A percentile compares a stretch with the other conserved stretches of the same genome.
Evolutionary conservation across 1,140 invertebrate species (phyloP).

Genomic region (Adelges cooleyi): DNA sequence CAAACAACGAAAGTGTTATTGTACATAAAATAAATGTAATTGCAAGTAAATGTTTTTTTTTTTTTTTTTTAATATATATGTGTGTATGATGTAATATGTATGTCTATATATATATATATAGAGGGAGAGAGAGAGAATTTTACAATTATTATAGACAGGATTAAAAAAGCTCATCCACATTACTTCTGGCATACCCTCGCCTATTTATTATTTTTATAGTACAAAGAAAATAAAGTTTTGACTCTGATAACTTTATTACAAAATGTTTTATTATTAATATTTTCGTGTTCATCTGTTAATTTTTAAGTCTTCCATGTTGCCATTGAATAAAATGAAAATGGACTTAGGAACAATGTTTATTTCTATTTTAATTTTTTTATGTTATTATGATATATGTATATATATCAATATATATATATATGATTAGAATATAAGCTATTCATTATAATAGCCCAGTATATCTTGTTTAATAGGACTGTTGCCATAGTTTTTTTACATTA

Average conservation of each 20-base stretch:
- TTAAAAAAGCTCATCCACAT: slow-evolving; percentile 17
- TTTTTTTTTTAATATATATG: slow-evolving; percentile 11
- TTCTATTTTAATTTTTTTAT: slow-evolving; percentile 18
- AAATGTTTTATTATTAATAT: slow-evolving; percentile 23
- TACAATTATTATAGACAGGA: slow-evolving; percentile 20
- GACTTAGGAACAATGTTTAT: slow-evolving; percentile 27
- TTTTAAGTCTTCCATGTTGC: slow-evolving; percentile 28
- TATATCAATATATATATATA: slow-evolving; percentile 23
- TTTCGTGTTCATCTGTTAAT: slow-evolving; percentile 28
- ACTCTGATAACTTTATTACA: slow-evolving; percentile 25
- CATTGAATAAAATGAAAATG: slow-evolving; percentile 28
- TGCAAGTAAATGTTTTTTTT: slow-evolving; percentile 20
- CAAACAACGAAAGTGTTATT: slow-evolving; percentile 8
- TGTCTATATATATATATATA: too few relatives aligned
- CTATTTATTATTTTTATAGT: slow-evolving; percentile 29
- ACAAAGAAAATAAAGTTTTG: slow-evolving; percentile 27
- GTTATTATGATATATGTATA: not conserved
- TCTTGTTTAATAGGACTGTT: slow-evolving; percentile 24
- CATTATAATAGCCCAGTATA: slow-evolving; percentile 17
- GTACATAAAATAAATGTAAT: not conserved
- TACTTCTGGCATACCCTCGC: not conserved
- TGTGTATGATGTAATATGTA: too few relatives aligned
- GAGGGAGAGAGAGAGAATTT: not conserved
- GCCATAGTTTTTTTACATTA: slow-evolving; percentile 19
- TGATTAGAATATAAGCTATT: slow-evolving; percentile 26